Base-by-base conservation (phyloP, 37 sponge, comb jelly and placozoan genomes). In the Ephydatia muelleri region DNA sequence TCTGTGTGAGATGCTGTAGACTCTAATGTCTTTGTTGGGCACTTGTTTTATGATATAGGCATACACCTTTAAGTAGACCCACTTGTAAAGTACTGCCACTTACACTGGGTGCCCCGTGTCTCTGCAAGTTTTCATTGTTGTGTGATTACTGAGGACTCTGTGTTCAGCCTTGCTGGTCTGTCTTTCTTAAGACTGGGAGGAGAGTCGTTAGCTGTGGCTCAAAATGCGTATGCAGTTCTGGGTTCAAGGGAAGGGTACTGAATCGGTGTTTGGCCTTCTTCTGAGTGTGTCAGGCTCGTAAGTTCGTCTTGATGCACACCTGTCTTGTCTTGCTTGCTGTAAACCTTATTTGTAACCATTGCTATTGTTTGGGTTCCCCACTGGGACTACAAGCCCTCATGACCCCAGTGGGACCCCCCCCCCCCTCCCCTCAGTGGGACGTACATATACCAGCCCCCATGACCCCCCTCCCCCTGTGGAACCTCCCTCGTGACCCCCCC, bases 221-320 rank as follows among this genome's bases (percentile, higher is more conserved):
- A 93, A 87, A 99, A 99, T 72, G 87, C 88, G 0, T 99, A 99
- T 76, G 90, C 92, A 28, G 99, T 99, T 13, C 14, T 87, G 14
- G 99, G 99, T 99, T 99, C 85, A 97, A 94, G 67, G 99, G 97
- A 30, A 93, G 85, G 70, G 99, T 97, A 79, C 83, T 99, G 40
- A 99, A 97, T 85, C 95, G 92, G 99, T 97, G 67, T 99, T 99
- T 86, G 99, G 99, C 32, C 73, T 97, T 0, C 88, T 95, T 12
- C 85, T 99, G 30, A 95, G 96, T 75, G 89, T 97, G 27, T 93
- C 25, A 85, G 99, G 64, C 68, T 96, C 2, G 98, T 98, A 76
- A 93, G 94, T 87, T 8, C 33, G 25, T 23, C 34, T 29, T 43
- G 64, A 31, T 68, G 65, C 16, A 35, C 21, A 68, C 8, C 5